Conservation (phyloP, 1,140 invertebrate species). For the Orchesella cincta region DNA sequence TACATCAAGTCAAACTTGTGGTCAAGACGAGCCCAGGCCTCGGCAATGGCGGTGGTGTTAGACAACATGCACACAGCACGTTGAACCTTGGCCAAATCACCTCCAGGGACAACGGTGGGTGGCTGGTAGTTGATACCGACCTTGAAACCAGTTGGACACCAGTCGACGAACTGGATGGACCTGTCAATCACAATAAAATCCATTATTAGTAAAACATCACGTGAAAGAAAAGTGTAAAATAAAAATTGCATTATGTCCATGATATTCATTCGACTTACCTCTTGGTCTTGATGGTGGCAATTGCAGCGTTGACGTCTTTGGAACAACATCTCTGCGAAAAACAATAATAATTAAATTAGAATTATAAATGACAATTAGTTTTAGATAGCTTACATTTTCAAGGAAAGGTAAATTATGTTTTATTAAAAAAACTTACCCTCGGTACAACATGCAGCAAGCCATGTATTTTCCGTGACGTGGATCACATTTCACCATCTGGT, state of each 20-base stretch:
- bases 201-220: slow-evolving; percentile 45
- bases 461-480: slow-evolving; percentile 77
- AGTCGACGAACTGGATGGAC: slow-evolving; percentile 85
- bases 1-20: slow-evolving; percentile 73
- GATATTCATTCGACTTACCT: slow-evolving; percentile 48
- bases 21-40: slow-evolving; percentile 72
- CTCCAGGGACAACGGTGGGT: slow-evolving; percentile 78
- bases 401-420: too few relatives aligned
- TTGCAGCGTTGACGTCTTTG: slow-evolving; percentile 70
- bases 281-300: slow-evolving; percentile 69
- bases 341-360: too few relatives aligned
- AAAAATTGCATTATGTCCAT: background rate
- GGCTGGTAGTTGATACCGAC: slow-evolving; percentile 68
- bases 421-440: slow-evolving; percentile 63
- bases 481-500: slow-evolving; percentile 93
- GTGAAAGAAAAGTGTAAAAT: slow-evolving; percentile 60
- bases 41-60: slow-evolving; percentile 81
- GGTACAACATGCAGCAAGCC: slow-evolving; percentile 82
- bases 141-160: slow-evolving; percentile 87
- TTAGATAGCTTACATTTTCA: too few relatives aligned
- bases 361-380: too few relatives aligned
- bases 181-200: slow-evolving; percentile 55
- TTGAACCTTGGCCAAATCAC: slow-evolving; percentile 71
- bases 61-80: slow-evolving; percentile 75
- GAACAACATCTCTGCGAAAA: slow-evolving; percentile 66